These are phyloP conservation scores for Amblyteles armatorius DNA, from an alignment of 2,888 invertebrate genomes.

Conservation along the genomic window DNA sequence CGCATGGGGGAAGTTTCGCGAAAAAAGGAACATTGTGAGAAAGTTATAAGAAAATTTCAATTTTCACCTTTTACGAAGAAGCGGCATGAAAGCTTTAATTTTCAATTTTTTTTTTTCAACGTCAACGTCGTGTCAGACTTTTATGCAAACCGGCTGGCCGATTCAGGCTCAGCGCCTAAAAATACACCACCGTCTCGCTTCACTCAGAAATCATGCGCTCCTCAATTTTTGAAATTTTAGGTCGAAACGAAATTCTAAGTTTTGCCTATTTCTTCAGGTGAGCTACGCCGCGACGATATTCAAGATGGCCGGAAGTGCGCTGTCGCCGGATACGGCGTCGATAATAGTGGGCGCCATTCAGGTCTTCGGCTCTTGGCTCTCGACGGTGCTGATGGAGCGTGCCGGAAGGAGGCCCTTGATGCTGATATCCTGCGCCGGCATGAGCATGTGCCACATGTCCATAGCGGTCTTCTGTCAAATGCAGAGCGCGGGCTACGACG, in stretches of 20 bases:
- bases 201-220: too few relatives aligned
- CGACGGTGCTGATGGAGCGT: conserved; percentile 86
- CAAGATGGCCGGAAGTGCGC: conserved; percentile 85
- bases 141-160: too few relatives aligned
- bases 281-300: conserved; percentile 86
- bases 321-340: conserved; percentile 86
- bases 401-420: conserved; percentile 87
- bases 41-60: too few relatives aligned
- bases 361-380: conserved; percentile 84
- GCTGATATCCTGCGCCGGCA: conserved; percentile 83
- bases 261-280: conserved; percentile 80
- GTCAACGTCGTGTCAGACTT: too few relatives aligned
- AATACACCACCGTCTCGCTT: too few relatives aligned
- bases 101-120: too few relatives aligned
- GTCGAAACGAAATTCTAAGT: neutral
- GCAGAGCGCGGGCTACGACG: conserved; percentile 73
- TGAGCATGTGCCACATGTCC: conserved; percentile 79
- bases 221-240: too few relatives aligned
- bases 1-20: too few relatives aligned
- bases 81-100: too few relatives aligned
- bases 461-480: conserved; percentile 82
- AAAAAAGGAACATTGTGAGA: too few relatives aligned
- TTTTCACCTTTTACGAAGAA: too few relatives aligned
- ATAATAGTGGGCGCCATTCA: conserved; percentile 87
- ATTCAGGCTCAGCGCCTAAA: too few relatives aligned